Percentiles rank a stretch among this genome's conserved stretches.
Conservation (phyloP, 2,797 vertebrate species). For the Micromesistius poutassou region DNA sequence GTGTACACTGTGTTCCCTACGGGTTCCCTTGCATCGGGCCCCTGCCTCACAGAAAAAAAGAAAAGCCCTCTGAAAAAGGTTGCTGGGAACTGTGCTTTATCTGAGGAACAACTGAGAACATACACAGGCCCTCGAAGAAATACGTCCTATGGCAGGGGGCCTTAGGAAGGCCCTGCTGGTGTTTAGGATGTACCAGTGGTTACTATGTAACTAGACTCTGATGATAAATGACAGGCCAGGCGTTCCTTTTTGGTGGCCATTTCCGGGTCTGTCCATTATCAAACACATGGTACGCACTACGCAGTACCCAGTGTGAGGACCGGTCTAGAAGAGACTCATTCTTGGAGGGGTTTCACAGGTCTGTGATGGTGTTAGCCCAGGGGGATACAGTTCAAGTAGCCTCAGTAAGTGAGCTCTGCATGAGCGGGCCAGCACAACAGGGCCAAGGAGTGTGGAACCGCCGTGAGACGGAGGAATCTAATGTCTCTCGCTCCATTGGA, state of each 20-base stretch:
- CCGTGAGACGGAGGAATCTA: slow-evolving; percentile 46
- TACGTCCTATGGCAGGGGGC: not conserved
- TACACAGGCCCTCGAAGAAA: not conserved
- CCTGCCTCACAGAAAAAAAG: too few relatives aligned
- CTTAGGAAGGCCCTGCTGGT: not conserved
- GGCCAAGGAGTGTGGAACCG: slow-evolving; percentile 53
- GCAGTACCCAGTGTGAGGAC: slow-evolving; percentile 9
- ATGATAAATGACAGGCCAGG: not conserved
- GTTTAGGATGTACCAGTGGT: not conserved
- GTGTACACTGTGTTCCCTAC: not conserved
- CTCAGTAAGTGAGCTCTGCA: slow-evolving; percentile 56
- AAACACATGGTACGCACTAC: slow-evolving; percentile 17
- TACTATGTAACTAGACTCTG: not conserved
- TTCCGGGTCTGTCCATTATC: slow-evolving; percentile 1
- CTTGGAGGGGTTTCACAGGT: slow-evolving; percentile 42
- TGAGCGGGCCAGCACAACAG: slow-evolving; percentile 47
- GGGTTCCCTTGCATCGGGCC: not conserved
- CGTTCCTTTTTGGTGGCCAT: not conserved
- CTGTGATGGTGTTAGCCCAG: slow-evolving; percentile 24
- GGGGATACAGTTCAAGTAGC: slow-evolving; percentile 49
- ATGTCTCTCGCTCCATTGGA: slow-evolving; percentile 52
- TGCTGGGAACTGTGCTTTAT: too few relatives aligned
- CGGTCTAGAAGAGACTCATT: slow-evolving; percentile 29
- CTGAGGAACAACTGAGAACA: not conserved
- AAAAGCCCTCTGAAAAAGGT: too few relatives aligned